Percentiles rank a stretch among this genome's conserved stretches.
Evolutionary conservation across 2,888 invertebrate species (phyloP).

Genomic region (Heteromyza rotundicornis): DNA sequence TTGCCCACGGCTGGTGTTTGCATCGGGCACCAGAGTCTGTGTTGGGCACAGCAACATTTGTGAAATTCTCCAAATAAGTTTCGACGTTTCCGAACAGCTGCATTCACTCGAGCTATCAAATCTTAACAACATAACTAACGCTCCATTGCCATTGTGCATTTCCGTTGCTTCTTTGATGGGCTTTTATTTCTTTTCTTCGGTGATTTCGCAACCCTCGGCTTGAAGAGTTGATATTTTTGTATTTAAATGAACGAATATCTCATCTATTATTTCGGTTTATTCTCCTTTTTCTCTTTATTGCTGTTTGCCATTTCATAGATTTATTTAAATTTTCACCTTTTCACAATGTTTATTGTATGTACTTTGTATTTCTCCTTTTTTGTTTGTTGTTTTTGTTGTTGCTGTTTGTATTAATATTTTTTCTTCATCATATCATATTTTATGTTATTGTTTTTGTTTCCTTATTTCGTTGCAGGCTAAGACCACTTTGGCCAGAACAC

Average conservation of each 20-base stretch:
- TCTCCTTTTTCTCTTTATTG: background rate
- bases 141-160: background rate
- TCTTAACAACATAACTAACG: background rate
- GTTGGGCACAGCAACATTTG: background rate
- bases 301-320: too few relatives aligned
- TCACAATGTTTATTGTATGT: background rate
- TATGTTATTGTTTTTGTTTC: background rate
- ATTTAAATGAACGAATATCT: background rate
- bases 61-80: background rate
- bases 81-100: background rate
- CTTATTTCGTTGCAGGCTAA: conserved; percentile 34
- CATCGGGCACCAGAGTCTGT: background rate
- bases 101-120: background rate
- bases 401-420: too few relatives aligned
- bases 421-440: background rate
- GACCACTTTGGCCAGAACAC: conserved; percentile 46
- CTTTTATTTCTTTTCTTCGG: too few relatives aligned
- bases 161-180: background rate
- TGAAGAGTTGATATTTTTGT: too few relatives aligned
- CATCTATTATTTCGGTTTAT: background rate
- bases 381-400: background rate
- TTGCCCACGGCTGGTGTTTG: too few relatives aligned
- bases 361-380: background rate
- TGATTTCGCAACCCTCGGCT: too few relatives aligned
- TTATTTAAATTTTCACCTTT: background rate